A percentile compares a stretch with the other conserved stretches of the same genome.
Conservation (phyloP, 2,888 invertebrate species). For the Drosophila affinis region DNA sequence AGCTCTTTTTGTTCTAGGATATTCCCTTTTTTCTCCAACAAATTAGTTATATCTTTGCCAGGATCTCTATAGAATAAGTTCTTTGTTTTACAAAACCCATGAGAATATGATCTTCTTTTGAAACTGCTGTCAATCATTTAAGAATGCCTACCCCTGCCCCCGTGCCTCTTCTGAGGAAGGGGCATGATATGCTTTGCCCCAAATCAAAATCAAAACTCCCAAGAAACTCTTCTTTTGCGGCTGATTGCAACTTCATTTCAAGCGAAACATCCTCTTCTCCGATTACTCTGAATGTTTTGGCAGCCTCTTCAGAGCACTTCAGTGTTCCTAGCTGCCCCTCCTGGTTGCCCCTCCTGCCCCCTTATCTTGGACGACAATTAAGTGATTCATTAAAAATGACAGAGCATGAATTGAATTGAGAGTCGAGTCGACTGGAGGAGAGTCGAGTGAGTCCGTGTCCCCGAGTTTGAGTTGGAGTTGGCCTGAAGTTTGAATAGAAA, state of each 20-base stretch:
- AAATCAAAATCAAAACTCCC: slow-evolving; percentile 37
- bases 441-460: background rate
- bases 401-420: slow-evolving; percentile 77
- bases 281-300: slow-evolving; percentile 41
- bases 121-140: slow-evolving; percentile 19
- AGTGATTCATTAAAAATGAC: slow-evolving; percentile 80
- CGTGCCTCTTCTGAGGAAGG: no score
- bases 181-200: slow-evolving; percentile 14
- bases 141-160: background rate
- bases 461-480: slow-evolving; percentile 40
- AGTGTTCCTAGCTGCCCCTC: no score
- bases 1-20: background rate
- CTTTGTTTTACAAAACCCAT: background rate
- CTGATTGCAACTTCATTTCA: slow-evolving; percentile 40
- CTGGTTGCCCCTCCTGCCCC: background rate
- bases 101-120: slow-evolving; percentile 2
- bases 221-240: slow-evolving; percentile 24
- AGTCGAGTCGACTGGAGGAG: slow-evolving; percentile 35
- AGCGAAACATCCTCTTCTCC: slow-evolving; percentile 34
- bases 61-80: background rate
- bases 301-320: slow-evolving; percentile 6
- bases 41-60: background rate
- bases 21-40: background rate
- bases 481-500: slow-evolving; percentile 41
- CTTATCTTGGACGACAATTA: slow-evolving; percentile 67